Percentiles rank a stretch among this genome's conserved stretches.
Evolutionary conservation across 2,113 vertebrate genomes (phyloP).

Genomic region (Taurulus bubalis): DNA sequence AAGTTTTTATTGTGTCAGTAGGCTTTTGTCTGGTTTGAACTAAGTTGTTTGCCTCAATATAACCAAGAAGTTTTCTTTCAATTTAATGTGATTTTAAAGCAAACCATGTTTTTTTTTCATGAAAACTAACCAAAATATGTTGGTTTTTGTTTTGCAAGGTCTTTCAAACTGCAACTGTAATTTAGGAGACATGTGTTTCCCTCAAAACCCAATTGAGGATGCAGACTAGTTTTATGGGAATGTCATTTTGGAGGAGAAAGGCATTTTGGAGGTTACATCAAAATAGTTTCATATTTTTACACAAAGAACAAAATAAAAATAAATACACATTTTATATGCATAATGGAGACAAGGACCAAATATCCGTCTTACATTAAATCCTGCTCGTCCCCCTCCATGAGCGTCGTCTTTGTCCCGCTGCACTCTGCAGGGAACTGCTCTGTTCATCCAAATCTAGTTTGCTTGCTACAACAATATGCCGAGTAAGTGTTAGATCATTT

Average conservation of each 20-base stretch:
- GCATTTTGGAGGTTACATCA: not conserved
- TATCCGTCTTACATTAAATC: not conserved
- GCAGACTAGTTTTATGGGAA: no score
- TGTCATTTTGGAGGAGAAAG: not conserved
- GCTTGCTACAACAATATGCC: conserved; percentile 1
- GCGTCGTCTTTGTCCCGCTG: not conserved
- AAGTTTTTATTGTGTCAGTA: no score
- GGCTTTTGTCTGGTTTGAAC: no score
- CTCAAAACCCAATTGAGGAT: no score
- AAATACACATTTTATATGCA: not conserved
- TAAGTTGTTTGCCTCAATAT: no score
- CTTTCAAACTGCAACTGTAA: no score
- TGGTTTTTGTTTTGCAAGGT: no score
- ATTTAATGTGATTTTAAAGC: no score
- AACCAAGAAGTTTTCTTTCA: no score
- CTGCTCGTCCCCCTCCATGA: not conserved
- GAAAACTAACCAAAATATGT: no score
- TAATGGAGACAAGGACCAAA: not conserved
- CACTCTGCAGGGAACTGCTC: conserved; percentile 12
- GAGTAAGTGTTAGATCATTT: conserved; percentile 50
- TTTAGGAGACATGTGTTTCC: no score
- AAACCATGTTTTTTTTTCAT: no score
- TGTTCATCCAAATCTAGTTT: conserved; percentile 35
- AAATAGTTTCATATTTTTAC: not conserved
- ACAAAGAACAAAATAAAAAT: not conserved